Conservation (phyloP, 92 coral and sea anemone genomes). For the Siderastrea radians region DNA sequence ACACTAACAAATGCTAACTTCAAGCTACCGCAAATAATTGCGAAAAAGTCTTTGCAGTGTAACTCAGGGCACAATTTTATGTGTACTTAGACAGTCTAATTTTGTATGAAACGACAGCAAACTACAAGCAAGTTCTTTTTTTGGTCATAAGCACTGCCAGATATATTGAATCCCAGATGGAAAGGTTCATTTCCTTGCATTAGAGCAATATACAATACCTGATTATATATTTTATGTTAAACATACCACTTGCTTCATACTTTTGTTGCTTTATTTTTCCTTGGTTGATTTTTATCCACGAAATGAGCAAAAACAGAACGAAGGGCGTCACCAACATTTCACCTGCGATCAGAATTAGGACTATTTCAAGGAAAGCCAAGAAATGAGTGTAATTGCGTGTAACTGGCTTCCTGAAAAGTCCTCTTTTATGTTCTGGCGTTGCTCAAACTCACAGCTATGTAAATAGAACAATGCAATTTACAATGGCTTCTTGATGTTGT, state of each 20-base stretch:
- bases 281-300: slow-evolving; percentile 1
- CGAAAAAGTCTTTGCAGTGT: no score
- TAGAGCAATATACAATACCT: not conserved
- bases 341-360: no score
- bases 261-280: not conserved
- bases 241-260: not conserved
- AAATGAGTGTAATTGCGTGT: no score
- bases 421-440: not conserved
- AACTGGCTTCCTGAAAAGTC: not conserved
- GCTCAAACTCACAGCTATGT: not conserved
- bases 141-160: no score
- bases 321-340: not conserved
- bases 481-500: not conserved
- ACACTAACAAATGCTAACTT: no score
- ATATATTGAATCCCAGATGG: no score
- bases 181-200: no score
- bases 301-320: not conserved
- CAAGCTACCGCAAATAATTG: no score
- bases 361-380: not conserved
- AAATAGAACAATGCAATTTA: not conserved
- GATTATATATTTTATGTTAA: no score
- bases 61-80: no score
- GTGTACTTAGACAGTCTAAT: no score
- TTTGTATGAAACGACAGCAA: not conserved
- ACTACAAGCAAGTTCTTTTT: not conserved